A percentile compares a stretch with the other conserved stretches of the same genome.
Evolutionary conservation across 2,113 vertebrate species (phyloP).

Genomic region (Trematocara nigrifrons): DNA sequence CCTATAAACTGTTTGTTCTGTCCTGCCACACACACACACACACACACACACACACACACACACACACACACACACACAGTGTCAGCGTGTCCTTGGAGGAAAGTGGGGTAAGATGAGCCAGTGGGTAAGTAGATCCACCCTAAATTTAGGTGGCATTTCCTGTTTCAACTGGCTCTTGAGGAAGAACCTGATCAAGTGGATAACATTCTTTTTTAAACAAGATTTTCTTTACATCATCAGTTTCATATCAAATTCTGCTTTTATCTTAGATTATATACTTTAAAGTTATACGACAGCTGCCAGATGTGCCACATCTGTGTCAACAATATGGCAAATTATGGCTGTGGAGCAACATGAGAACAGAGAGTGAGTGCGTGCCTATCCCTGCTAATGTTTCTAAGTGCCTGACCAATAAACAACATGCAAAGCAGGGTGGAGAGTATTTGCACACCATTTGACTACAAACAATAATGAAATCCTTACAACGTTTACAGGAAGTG

Average conservation of each 20-base stretch:
- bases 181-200: not conserved
- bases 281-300: not conserved
- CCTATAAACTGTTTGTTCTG: not conserved
- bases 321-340: not conserved
- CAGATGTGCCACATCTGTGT: not conserved
- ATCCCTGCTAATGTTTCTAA: not conserved
- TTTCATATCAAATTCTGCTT: not conserved
- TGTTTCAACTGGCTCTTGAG: not conserved
- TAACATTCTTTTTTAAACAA: not conserved
- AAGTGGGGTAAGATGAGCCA: not conserved
- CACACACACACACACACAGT: not conserved
- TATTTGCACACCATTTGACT: not conserved
- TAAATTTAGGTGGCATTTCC: not conserved
- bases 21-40: not conserved
- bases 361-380: not conserved
- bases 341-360: not conserved
- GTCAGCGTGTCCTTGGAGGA: not conserved
- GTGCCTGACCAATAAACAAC: not conserved
- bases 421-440: not conserved
- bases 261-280: accelerated
- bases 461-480: not conserved
- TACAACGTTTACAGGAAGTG: not conserved
- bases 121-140: not conserved
- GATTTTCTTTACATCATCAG: not conserved
- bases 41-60: not conserved